These are phyloP conservation scores for Paracentrotus lividus DNA, from an alignment of 53 echinoderm and acorn worm genomes.

Conservation along the genomic window DNA sequence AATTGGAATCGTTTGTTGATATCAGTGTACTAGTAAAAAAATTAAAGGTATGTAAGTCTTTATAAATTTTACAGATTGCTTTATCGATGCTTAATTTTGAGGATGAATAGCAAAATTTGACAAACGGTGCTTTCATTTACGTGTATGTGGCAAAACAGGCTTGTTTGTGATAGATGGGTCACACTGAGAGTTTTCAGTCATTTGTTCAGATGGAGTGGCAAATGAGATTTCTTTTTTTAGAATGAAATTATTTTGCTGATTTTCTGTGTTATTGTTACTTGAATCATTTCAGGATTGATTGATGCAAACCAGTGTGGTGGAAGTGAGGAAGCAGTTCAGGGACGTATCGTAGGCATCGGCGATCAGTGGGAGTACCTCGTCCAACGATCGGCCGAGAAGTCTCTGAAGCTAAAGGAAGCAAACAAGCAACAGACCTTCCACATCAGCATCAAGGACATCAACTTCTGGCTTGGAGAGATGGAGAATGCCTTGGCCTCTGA, in stretches of 20 bases:
- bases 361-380: conserved; percentile 97
- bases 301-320: conserved; percentile 98
- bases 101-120: too few relatives aligned
- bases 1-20: neutral
- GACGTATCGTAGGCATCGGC: conserved; percentile 86
- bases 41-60: neutral
- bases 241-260: too few relatives aligned
- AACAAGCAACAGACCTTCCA: conserved; percentile 99
- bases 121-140: too few relatives aligned
- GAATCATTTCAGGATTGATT: conserved; percentile 93
- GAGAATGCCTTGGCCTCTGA: conserved; percentile 91
- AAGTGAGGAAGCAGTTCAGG: conserved; percentile 91
- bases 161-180: too few relatives aligned
- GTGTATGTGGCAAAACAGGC: too few relatives aligned
- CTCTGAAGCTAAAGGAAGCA: conserved; percentile 95
- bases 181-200: too few relatives aligned
- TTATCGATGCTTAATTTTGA: too few relatives aligned
- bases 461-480: conserved; percentile 99
- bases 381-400: conserved; percentile 84
- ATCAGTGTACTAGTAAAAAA: conserved; percentile 1
- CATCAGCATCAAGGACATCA: conserved; percentile 99
- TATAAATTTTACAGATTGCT: too few relatives aligned
- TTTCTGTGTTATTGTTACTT: neutral
- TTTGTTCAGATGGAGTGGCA: too few relatives aligned
- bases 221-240: too few relatives aligned